Percentiles rank a stretch among this genome's conserved stretches.
Conservation (phyloP, 2,797 vertebrate species). For the Enteromius unitaeniatus region DNA sequence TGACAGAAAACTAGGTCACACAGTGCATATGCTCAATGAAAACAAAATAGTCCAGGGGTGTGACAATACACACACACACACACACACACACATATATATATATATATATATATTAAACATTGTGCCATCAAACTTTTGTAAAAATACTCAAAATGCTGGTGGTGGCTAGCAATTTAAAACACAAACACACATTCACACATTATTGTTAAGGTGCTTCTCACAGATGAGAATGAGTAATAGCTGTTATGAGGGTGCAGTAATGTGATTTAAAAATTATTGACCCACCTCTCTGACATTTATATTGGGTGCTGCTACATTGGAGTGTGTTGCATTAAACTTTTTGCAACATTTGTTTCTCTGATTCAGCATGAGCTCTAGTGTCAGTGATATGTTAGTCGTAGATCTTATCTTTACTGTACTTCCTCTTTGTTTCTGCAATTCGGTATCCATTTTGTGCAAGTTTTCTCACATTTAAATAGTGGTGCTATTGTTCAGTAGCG, state of each 20-base stretch:
- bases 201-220: no score
- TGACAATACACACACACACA: no score
- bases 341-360: neutral
- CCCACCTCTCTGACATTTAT: neutral
- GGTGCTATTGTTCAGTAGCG: neutral
- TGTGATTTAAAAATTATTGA: neutral
- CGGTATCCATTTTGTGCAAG: neutral
- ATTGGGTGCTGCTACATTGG: neutral
- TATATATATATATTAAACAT: no score
- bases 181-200: no score
- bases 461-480: neutral
- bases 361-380: neutral
- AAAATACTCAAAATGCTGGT: neutral
- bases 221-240: neutral
- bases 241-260: neutral
- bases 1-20: no score
- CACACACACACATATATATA: no score
- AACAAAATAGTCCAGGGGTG: no score
- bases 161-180: no score
- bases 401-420: neutral
- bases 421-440: neutral
- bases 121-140: neutral
- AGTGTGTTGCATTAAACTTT: neutral
- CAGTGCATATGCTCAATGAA: no score
- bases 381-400: neutral